Percentiles rank a stretch among this genome's conserved stretches.
These are phyloP conservation scores for Subanguina moxae DNA, from an alignment of 1,140 invertebrate species.

Conservation along the genomic window DNA sequence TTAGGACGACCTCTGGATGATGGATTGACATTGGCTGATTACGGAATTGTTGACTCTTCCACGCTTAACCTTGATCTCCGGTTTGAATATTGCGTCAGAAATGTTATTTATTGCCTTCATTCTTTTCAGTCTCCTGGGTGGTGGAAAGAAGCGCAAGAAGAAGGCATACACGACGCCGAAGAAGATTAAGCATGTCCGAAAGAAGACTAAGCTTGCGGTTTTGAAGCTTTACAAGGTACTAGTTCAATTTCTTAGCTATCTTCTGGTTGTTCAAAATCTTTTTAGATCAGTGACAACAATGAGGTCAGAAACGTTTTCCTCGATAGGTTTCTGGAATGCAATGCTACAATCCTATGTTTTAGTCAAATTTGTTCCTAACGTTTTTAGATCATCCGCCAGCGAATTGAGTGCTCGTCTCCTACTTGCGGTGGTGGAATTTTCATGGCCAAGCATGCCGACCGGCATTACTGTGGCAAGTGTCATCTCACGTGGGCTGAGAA, in stretches of 20 bases:
- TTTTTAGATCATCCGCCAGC: slow-evolving; percentile 88
- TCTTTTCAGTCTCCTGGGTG: slow-evolving; percentile 73
- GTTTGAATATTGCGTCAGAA: slow-evolving; percentile 3
- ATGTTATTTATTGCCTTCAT: too few relatives aligned
- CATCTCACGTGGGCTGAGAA: slow-evolving; percentile 74
- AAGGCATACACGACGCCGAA: slow-evolving; percentile 99
- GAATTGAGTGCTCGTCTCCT: slow-evolving; percentile 88
- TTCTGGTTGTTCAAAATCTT: slow-evolving; percentile 27
- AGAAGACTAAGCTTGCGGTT: slow-evolving; percentile 98
- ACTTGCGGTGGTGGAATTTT: slow-evolving; percentile 96
- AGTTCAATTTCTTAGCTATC: too few relatives aligned
- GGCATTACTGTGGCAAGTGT: slow-evolving; percentile 98
- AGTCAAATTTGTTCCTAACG: too few relatives aligned
- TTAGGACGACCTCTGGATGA: slow-evolving; percentile 88
- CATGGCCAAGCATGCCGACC: slow-evolving; percentile 97
- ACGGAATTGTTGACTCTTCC: slow-evolving; percentile 81
- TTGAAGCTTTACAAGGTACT: slow-evolving; percentile 97
- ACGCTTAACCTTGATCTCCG: slow-evolving; percentile 78
- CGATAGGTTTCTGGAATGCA: too few relatives aligned
- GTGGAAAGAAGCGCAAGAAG: slow-evolving; percentile 99
- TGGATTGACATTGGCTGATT: slow-evolving; percentile 77
- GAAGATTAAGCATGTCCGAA: slow-evolving; percentile 99
- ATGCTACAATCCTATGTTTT: too few relatives aligned
- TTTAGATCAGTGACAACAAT: slow-evolving; percentile 93
- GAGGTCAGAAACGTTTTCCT: too few relatives aligned